Conservation (phyloP, 2,113 vertebrate species). For the Atrichornis clamosus region DNA sequence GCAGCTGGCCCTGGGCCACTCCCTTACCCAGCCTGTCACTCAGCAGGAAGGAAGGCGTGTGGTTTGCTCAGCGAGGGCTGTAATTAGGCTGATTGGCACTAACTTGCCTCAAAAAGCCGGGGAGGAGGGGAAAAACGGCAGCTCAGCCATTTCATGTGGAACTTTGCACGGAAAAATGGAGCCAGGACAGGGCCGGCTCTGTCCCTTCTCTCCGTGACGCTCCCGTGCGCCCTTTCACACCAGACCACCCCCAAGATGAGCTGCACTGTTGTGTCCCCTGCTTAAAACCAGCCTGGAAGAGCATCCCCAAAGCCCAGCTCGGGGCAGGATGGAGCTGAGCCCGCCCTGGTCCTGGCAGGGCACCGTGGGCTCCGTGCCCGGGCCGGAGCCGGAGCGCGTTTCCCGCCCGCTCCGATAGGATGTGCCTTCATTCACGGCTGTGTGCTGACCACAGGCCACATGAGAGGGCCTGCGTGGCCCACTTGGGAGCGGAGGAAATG, state of each 20-base stretch:
- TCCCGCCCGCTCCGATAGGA: not conserved
- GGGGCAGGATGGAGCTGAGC: not conserved
- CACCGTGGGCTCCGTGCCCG: not conserved
- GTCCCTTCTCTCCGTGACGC: accelerated
- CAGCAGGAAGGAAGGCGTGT: slow-evolving; percentile 3
- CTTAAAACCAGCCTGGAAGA: accelerated
- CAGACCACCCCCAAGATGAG: not conserved
- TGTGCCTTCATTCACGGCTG: slow-evolving; percentile 4
- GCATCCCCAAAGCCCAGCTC: not conserved
- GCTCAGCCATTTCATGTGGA: slow-evolving; percentile 14
- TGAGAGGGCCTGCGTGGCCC: not conserved
- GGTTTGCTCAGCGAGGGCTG: slow-evolving; percentile 6
- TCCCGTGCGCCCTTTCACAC: accelerated
- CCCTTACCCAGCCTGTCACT: not conserved
- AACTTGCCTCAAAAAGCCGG: not conserved
- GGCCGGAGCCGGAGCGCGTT: not conserved
- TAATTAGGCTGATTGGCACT: slow-evolving; percentile 54
- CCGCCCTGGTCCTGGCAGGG: not conserved
- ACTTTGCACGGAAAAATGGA: not conserved
- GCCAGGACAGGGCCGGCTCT: not conserved
- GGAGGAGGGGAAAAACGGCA: not conserved
- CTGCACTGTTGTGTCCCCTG: not conserved
- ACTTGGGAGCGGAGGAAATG: slow-evolving; percentile 9
- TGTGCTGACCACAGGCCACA: not conserved
- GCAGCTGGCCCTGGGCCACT: not conserved